Evolutionary conservation across 2,113 vertebrate genomes (phyloP), one percentile per base, ranked within the genome.

Genomic region (Rhadina sibilatrix): DNA sequence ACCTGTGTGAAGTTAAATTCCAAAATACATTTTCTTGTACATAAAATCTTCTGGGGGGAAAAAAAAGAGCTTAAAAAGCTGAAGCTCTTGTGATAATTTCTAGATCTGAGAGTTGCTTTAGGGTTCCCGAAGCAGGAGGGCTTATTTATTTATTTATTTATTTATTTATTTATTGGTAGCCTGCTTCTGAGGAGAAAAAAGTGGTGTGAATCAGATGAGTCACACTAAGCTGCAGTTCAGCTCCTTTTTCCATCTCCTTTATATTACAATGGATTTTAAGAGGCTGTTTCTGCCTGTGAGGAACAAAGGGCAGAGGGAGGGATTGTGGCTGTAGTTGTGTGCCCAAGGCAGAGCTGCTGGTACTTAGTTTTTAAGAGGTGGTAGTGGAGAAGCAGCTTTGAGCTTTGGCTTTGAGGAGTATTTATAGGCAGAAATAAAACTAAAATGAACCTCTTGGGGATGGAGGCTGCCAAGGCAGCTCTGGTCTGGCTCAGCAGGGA

Each of bases 111-210:
- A 54, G 30, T 38, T 68, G 37, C 46, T 83, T 68, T 66, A 68
- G 46, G 22, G 54, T 50, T 80, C 17, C 24, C 0, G 0, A 87
- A 78, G 22, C 3, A 1, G 65, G 20, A 94, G 49, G 49, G 37
- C 44, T 82, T 46, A 6, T 13, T 72, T 52, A 7, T 31, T 16
- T 52, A 15, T 52, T 72, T 42, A 15, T 44, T n/a, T 46, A 17
- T 25, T 90, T 22, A 52, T 42, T 63, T 54, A 37, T 64, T 77
- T 72, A 3, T 23, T 60, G 23, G 24, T 22, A 68, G 23, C 25
- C 42, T 95, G 65, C 27, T 83, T 88, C 72, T 88, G 71, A 76
- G 71, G 52, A 81, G 63, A 40, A 84, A 70, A 42, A 66, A 94
- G 61, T 31, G 21, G 8, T 24, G 14, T 72, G 90, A 69, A 79